phyloP scores from a whole-genome alignment of 2,113 vertebrate genomes.

The Myotis davidii region DNA sequence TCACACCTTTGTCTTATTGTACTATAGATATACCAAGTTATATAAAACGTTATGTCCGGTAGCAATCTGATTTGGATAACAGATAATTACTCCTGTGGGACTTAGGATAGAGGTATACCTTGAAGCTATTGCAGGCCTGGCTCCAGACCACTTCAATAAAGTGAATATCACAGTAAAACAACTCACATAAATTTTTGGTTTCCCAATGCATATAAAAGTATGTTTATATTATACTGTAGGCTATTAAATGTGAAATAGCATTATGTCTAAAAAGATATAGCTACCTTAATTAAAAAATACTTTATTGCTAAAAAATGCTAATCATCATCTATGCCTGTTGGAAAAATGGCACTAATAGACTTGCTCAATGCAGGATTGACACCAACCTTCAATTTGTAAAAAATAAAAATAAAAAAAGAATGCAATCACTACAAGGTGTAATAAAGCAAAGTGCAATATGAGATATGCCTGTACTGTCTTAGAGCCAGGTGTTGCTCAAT shows the following conservation, averaged over 20 bases:
- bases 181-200: background rate
- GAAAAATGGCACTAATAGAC: background rate
- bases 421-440: background rate
- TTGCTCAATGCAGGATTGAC: background rate
- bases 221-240: background rate
- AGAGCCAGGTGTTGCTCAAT: background rate
- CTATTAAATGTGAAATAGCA: background rate
- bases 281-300: background rate
- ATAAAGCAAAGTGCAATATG: background rate
- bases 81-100: background rate
- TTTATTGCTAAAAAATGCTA: background rate
- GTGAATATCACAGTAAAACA: background rate
- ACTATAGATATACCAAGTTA: background rate
- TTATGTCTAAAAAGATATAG: background rate
- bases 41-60: background rate
- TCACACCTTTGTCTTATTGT: background rate
- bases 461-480: background rate
- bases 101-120: background rate
- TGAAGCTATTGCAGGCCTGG: background rate
- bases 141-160: background rate
- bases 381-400: background rate
- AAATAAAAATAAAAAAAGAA: background rate
- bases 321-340: background rate
- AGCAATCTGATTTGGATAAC: background rate
- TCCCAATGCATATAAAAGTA: background rate